Conservation (phyloP, 2,888 invertebrate genomes). For the Creontiades dilutus region DNA sequence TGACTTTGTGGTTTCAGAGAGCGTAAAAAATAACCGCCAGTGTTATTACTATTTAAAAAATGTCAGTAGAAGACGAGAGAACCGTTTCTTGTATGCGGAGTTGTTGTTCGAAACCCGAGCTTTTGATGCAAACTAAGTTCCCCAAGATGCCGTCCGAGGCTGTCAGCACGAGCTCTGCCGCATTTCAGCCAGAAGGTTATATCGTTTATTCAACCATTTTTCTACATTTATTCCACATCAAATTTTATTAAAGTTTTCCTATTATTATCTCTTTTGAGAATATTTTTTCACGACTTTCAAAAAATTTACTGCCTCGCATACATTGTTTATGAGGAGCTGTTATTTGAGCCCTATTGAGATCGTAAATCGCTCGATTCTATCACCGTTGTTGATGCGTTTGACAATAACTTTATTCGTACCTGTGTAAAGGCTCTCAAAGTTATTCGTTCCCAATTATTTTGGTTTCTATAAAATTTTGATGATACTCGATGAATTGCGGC, state of each 20-base stretch:
- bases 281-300: background rate
- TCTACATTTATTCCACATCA: too few relatives aligned
- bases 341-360: background rate
- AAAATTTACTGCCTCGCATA: background rate
- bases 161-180: background rate
- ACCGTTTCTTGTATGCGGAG: slow-evolving; percentile 35
- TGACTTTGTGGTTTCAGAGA: slow-evolving; percentile 1
- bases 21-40: background rate
- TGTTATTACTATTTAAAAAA: slow-evolving; percentile 26
- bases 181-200: background rate
- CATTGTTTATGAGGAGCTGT: background rate
- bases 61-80: slow-evolving; percentile 39
- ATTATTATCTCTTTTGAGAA: background rate
- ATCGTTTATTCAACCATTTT: too few relatives aligned
- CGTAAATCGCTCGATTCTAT: background rate
- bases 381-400: background rate
- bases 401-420: background rate
- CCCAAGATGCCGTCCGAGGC: slow-evolving; percentile 15
- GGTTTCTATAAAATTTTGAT: background rate
- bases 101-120: slow-evolving; percentile 20
- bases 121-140: background rate
- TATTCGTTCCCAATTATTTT: background rate
- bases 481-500: background rate
- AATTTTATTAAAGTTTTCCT: background rate
- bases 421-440: too few relatives aligned